phyloP scores from a whole-genome alignment of 2,888 invertebrate genomes.

The Craniophora ligustri region DNA sequence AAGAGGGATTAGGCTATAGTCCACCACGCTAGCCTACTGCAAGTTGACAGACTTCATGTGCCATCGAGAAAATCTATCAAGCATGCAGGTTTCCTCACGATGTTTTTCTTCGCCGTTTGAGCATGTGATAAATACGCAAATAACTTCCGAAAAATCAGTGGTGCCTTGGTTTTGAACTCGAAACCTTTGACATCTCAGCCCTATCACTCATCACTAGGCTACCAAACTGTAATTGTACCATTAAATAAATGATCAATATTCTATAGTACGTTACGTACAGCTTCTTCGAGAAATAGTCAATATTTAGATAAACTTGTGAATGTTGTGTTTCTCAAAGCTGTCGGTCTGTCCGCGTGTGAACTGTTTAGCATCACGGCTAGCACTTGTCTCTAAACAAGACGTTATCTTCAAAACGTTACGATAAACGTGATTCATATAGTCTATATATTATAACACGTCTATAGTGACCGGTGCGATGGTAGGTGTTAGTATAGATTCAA shows the following conservation, averaged over 20 bases:
- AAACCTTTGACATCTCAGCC: too few relatives aligned
- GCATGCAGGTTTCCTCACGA: too few relatives aligned
- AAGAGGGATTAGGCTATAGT: too few relatives aligned
- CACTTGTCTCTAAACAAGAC: slow-evolving; percentile 38
- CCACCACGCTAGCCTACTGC: too few relatives aligned
- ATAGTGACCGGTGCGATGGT: neutral
- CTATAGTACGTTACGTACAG: neutral
- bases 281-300: slow-evolving; percentile 18
- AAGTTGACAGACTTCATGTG: too few relatives aligned
- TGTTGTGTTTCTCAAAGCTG: slow-evolving; percentile 33
- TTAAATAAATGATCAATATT: neutral
- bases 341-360: slow-evolving; percentile 19
- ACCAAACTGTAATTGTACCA: too few relatives aligned
- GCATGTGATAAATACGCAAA: too few relatives aligned
- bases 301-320: slow-evolving; percentile 34
- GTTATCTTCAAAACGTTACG: slow-evolving; percentile 26
- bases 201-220: too few relatives aligned
- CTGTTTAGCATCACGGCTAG: slow-evolving; percentile 39
- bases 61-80: too few relatives aligned
- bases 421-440: slow-evolving; percentile 24
- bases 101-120: too few relatives aligned
- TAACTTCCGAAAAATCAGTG: too few relatives aligned
- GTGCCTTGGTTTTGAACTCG: too few relatives aligned
- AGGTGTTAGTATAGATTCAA: neutral
- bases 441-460: neutral